Conservation (phyloP, 1,140 invertebrate species). For the Anastrepha obliqua region DNA sequence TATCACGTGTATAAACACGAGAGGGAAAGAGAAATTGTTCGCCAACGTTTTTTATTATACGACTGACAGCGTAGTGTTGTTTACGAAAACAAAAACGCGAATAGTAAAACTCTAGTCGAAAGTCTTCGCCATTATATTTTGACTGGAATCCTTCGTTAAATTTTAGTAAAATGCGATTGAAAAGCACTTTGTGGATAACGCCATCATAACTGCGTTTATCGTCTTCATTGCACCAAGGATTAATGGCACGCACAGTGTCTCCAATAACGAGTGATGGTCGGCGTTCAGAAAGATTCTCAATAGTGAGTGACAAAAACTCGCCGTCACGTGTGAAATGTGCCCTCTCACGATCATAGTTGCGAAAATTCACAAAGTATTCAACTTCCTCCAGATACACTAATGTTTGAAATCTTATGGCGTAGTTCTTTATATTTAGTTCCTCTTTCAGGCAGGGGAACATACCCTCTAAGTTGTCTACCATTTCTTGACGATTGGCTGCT, state of each 20-base stretch:
- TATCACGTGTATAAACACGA: constrained; percentile 66
- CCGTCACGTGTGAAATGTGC: constrained; percentile 79
- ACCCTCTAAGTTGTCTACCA: constrained; percentile 69
- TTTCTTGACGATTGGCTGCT: constrained; percentile 70
- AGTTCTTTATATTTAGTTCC: constrained; percentile 77
- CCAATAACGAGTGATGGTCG: constrained; percentile 89
- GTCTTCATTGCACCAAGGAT: constrained; percentile 71
- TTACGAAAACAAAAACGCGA: constrained; percentile 78
- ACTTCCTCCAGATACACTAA: constrained; percentile 89
- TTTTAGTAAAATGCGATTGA: constrained; percentile 81
- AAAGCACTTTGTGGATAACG: constrained; percentile 84
- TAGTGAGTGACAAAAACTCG: constrained; percentile 84
- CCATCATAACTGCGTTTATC: constrained; percentile 80
- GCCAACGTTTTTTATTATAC: constrained; percentile 75
- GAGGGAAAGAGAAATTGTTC: constrained; percentile 82
- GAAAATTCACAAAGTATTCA: constrained; percentile 79
- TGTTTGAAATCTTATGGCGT: constrained; percentile 80
- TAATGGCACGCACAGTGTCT: constrained; percentile 82
- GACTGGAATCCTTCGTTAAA: constrained; percentile 84
- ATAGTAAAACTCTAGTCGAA: constrained; percentile 78
- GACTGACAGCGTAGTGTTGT: constrained; percentile 81
- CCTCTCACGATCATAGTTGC: constrained; percentile 82
- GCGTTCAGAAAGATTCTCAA: constrained; percentile 88
- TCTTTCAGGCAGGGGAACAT: constrained; percentile 75
- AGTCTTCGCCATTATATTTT: constrained; percentile 81